Conservation (phyloP, 2,888 invertebrate genomes). For the Linyphia triangularis region DNA sequence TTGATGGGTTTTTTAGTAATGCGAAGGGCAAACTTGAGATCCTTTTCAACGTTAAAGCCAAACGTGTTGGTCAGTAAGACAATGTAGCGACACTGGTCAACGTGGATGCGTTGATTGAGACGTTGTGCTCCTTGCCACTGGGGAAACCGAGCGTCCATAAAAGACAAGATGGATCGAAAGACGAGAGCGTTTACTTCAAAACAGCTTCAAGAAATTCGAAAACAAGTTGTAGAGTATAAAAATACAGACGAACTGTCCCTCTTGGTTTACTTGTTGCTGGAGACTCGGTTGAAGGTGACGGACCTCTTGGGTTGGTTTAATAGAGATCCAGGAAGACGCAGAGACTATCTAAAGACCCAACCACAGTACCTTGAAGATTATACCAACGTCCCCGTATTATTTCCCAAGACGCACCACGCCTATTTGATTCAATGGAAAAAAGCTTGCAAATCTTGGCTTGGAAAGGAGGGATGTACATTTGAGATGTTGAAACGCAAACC, state of each 20-base stretch:
- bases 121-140: background rate
- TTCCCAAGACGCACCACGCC: conserved; percentile 34
- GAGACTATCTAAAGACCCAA: background rate
- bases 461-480: background rate
- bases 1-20: conserved; percentile 2
- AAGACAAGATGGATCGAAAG: too few species aligned
- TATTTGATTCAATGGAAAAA: conserved; percentile 34
- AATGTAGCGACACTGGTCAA: background rate
- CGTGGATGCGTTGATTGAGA: background rate
- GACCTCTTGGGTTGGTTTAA: conserved; percentile 37
- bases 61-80: background rate
- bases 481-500: conserved; percentile 12
- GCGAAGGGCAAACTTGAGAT: background rate
- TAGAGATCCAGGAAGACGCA: background rate
- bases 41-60: background rate
- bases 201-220: too few species aligned
- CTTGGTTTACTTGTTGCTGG: background rate
- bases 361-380: background rate
- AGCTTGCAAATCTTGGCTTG: background rate
- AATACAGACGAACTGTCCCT: conserved; percentile 30
- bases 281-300: background rate
- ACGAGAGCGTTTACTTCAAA: too few species aligned
- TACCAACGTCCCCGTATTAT: background rate
- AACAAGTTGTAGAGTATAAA: background rate
- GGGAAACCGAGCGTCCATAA: background rate